phyloP scores from a whole-genome alignment of 2,888 invertebrate species.

The Diplolepis rosae region DNA sequence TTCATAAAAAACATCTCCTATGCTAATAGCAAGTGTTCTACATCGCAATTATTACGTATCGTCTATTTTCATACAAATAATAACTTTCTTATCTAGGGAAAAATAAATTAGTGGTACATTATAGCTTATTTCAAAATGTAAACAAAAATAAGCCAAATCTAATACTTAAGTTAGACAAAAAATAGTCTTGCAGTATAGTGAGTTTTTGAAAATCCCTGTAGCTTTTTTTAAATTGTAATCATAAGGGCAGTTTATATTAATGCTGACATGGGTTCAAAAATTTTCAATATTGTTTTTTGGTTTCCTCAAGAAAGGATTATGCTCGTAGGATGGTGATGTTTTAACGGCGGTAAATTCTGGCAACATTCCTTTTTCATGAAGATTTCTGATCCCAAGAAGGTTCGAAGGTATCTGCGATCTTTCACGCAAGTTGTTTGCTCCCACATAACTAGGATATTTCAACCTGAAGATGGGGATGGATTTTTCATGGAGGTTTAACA shows the following conservation, averaged over 20 bases:
- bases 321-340: neutral
- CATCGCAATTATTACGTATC: neutral
- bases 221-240: neutral
- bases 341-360: conserved; percentile 47
- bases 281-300: conserved; percentile 29
- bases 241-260: neutral
- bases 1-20: neutral
- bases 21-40: neutral
- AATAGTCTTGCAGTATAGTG: too few relatives aligned
- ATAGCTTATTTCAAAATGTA: neutral
- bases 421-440: conserved; percentile 52
- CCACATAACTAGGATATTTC: conserved; percentile 38
- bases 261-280: too few relatives aligned
- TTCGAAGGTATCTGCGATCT: conserved; percentile 45
- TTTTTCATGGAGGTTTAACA: conserved; percentile 59
- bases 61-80: neutral
- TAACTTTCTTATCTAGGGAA: neutral
- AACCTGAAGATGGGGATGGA: conserved; percentile 56
- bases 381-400: conserved; percentile 52
- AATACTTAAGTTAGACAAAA: too few relatives aligned
- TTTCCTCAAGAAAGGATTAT: neutral
- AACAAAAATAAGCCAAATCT: too few relatives aligned
- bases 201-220: too few relatives aligned
- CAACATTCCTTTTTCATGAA: conserved; percentile 58
- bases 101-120: neutral